Evolutionary conservation across 2,113 vertebrate genomes (phyloP), one percentile per base, ranked within the genome.

Genomic region (Neolamprologus variostigma): DNA sequence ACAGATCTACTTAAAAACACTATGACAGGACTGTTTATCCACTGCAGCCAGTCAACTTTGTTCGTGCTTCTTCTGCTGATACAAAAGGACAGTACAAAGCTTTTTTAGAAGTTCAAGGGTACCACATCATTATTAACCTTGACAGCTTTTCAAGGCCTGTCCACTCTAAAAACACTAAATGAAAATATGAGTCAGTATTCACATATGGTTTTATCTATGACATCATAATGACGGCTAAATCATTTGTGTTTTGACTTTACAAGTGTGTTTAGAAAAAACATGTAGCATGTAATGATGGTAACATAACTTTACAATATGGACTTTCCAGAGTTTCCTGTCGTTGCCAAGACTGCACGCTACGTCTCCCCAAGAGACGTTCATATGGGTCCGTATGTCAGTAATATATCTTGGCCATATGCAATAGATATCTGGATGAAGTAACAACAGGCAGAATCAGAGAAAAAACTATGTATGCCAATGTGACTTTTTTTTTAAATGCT

Each of bases 361-460:
- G 9, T 85, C 23, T 28, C 63, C 84, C 88, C 54, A 19, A 9
- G 91, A 87, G 89, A 91, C 66, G 4, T 10, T 35, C 47, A 16
- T 40, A 37, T 14, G 26, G 78, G 80, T 89, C 76, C 31, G 35
- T 82, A 78, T 85, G 86, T 88, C 87, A 81, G 84, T 2, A 31
- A 40, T 33, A 8, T 37, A 9, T 53, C n/a, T 59, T 9, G 13
- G 35, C 37, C 50, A 68, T 17, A 31, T 88, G 80, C 51, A 35
- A 86, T 35, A 54, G 26, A 76, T 82, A 57, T 87, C 35, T 71
- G 81, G 66, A 82, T 51, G 81, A 68, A 81, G 76, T 66, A 81
- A 84, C 63, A 83, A 84, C 81, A 91, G 31, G 73, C n/a, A 82
- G n/a, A 82, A 78, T n/a, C 76, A 82, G 42, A 82, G 57, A 8